Percentiles rank a stretch among this genome's conserved stretches.
Evolutionary conservation across 2,888 invertebrate genomes (phyloP).

Genomic region (Asteroscopus sphinx): DNA sequence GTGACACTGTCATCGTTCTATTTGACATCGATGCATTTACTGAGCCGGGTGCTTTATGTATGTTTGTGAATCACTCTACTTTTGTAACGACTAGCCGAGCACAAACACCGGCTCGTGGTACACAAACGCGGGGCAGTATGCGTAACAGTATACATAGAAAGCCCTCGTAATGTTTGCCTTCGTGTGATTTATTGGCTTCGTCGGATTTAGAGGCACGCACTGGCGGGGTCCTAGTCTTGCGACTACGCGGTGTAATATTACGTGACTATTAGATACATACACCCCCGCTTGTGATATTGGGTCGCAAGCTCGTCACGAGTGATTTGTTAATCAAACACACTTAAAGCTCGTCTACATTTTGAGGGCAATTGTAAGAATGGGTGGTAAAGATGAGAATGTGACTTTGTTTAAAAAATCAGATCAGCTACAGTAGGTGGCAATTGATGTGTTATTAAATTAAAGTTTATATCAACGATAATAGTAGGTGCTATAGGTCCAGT

Average conservation of each 20-base stretch:
- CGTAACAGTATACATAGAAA: constrained; percentile 84
- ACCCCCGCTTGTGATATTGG: constrained; percentile 61
- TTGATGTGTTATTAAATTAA: too few relatives aligned
- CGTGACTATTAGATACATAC: constrained; percentile 75
- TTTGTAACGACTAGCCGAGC: constrained; percentile 78
- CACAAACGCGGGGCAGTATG: constrained; percentile 72
- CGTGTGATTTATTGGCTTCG: constrained; percentile 90
- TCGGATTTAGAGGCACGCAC: constrained; percentile 87
- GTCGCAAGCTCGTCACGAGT: constrained; percentile 43
- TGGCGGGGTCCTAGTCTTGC: constrained; percentile 62
- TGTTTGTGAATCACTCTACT: constrained; percentile 80
- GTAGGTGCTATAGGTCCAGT: too few relatives aligned
- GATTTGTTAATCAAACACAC: constrained; percentile 48
- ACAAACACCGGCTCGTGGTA: constrained; percentile 65
- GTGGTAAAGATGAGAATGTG: not conserved
- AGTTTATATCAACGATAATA: too few relatives aligned
- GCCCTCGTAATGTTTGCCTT: constrained; percentile 86
- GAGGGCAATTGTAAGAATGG: constrained; percentile 1
- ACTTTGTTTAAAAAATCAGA: not conserved
- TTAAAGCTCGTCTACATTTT: constrained; percentile 46
- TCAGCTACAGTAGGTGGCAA: not conserved
- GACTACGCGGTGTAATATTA: constrained; percentile 80
- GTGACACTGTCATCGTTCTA: constrained; percentile 37
- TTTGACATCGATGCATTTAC: constrained; percentile 55
- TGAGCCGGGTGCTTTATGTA: constrained; percentile 57